A percentile compares a stretch with the other conserved stretches of the same genome.
Conservation (phyloP, 2,888 invertebrate species). For the Leptopilina drosophilae region DNA sequence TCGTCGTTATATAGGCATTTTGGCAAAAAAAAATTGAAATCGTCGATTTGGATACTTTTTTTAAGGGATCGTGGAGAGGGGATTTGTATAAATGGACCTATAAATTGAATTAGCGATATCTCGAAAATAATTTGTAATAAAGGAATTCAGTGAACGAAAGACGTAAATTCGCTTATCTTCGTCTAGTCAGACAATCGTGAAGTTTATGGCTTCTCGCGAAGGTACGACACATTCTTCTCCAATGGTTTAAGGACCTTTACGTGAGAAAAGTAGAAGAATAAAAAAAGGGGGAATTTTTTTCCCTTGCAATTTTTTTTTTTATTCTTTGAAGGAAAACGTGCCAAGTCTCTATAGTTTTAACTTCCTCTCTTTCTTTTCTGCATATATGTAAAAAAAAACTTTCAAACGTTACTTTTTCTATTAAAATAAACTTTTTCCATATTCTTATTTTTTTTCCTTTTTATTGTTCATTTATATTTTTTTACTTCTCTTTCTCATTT, state of each 20-base stretch:
- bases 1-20: too few species aligned
- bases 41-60: too few species aligned
- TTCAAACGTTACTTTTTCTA: too few species aligned
- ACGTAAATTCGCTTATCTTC: conserved; percentile 19
- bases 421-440: too few species aligned
- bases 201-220: conserved; percentile 21
- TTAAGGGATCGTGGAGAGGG: too few species aligned
- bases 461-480: too few species aligned
- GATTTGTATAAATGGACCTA: not conserved
- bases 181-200: conserved; percentile 6
- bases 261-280: conserved; percentile 9
- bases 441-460: too few species aligned
- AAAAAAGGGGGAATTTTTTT: not conserved
- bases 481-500: too few species aligned
- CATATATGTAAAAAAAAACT: too few species aligned
- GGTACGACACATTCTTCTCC: conserved; percentile 20
- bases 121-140: conserved; percentile 1
- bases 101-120: not conserved
- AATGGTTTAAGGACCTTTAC: conserved; percentile 27
- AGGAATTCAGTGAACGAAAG: conserved; percentile 4
- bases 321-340: not conserved
- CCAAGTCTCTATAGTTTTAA: not conserved
- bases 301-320: not conserved
- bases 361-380: too few species aligned
- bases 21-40: too few species aligned